Evolutionary conservation across 1,140 invertebrate species (phyloP), one percentile per base, ranked within the genome.

Genomic region (Calliphora vicina): DNA sequence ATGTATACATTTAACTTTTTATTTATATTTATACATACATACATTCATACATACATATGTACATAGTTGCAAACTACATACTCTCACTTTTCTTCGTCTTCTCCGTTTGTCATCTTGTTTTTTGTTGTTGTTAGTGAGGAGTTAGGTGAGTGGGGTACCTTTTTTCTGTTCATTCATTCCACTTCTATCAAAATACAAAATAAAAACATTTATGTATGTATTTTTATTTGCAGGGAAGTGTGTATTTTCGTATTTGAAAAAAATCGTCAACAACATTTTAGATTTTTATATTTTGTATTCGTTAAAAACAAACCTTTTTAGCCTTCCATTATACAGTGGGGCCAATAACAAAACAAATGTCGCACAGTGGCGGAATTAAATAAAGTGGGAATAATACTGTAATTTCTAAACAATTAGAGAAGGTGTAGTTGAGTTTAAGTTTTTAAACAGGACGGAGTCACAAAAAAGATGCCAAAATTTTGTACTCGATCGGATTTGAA

Each of bases 61-160:
- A 67, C 9, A 23, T 67, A 67, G 17, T 67, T 67, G 61, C 23
- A 67, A 67, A 67, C 61, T 67, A 67, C 61, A 67, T 67, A 67
- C 61, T 67, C 61, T 67, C 61, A 67, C 61, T 67, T 67, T 67
- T 67, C 61, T 20, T 67, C 61, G 9, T 57, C 50, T 57, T 57
- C 12, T 57, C 50, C 50, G 50, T 57, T 57, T 57, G 50, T 57
- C 50, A 57, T 57, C 50, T 57, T 57, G 50, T n/a, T 57, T 17
- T 57, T 35, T 35, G 35, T 35, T 35, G 35, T 35, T 35, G 35
- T 35, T 35, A 57, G 12, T n/a, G 15, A 15, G 6, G 50, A 57
- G 50, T 57, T 17, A 57, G 50, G 50, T 57, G 50, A 57, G 50
- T 57, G 50, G 50, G 50, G 50, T 57, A 57, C 50, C 50, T 57